phyloP scores from a whole-genome alignment of 30 jellyfish, hydroid and myxozoan species.

The Cassiopea xamachana region DNA sequence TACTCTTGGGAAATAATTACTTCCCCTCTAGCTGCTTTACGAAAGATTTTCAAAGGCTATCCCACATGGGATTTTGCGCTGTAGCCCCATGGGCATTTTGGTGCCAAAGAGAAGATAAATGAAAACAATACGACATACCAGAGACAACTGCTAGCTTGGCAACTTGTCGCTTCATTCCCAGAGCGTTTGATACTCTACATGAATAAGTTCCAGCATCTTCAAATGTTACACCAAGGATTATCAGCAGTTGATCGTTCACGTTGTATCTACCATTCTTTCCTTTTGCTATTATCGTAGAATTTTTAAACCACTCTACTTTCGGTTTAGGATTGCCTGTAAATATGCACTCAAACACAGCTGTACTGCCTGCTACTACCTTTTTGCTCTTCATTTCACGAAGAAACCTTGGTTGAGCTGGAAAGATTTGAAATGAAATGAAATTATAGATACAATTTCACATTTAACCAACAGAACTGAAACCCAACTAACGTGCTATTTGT shows the following conservation, averaged over 20 bases:
- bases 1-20: too few relatives aligned
- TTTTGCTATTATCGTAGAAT: conserved; percentile 50
- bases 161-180: conserved; percentile 87
- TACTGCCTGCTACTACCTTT: conserved; percentile 78
- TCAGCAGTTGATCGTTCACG: conserved; percentile 83
- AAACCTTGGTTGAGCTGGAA: conserved; percentile 84
- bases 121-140: conserved; percentile 18
- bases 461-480: too few relatives aligned
- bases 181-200: conserved; percentile 85
- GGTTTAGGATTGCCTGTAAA: conserved; percentile 97
- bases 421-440: not conserved
- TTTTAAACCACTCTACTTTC: conserved; percentile 86
- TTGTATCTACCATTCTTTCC: conserved; percentile 55
- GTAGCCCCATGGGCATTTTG: too few relatives aligned
- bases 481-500: too few relatives aligned
- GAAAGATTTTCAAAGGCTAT: not conserved
- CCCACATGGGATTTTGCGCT: too few relatives aligned
- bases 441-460: too few relatives aligned
- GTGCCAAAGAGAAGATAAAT: too few relatives aligned
- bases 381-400: conserved; percentile 94
- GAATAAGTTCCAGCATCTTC: conserved; percentile 90
- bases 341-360: conserved; percentile 96
- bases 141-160: conserved; percentile 84
- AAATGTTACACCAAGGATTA: conserved; percentile 61
- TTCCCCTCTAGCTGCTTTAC: too few relatives aligned